Conservation (phyloP, 2,888 invertebrate species). For the Hypselothyrea guttata region DNA sequence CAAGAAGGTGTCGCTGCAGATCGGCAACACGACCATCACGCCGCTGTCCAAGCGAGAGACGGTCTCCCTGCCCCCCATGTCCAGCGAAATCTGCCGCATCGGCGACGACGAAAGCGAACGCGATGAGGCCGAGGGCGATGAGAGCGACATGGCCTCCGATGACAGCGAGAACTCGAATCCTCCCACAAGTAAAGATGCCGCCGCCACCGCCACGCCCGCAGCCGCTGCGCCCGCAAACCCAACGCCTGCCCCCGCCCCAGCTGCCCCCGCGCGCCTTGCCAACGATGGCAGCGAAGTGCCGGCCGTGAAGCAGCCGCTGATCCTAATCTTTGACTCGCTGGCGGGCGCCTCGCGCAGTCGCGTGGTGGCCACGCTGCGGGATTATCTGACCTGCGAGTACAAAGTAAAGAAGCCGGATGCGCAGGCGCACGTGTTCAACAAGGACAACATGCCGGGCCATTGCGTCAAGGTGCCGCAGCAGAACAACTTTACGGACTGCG, state of each 20-base stretch:
- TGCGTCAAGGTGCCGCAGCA: slow-evolving; percentile 98
- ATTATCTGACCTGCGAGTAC: slow-evolving; percentile 94
- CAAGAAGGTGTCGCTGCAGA: slow-evolving; percentile 85
- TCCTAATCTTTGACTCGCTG: slow-evolving; percentile 97
- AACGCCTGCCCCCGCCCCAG: slow-evolving; percentile 3
- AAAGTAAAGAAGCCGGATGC: slow-evolving; percentile 86
- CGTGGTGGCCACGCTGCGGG: slow-evolving; percentile 94
- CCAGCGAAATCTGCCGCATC: slow-evolving; percentile 83
- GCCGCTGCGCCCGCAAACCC: slow-evolving; percentile 17
- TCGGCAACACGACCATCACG: slow-evolving; percentile 87
- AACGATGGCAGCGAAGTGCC: slow-evolving; percentile 52
- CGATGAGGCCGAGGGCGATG: slow-evolving; percentile 91
- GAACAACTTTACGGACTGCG: slow-evolving; percentile 98
- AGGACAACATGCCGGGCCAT: slow-evolving; percentile 92
- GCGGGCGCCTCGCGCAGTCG: slow-evolving; percentile 90
- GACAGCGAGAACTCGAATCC: slow-evolving; percentile 78
- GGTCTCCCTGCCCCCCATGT: slow-evolving; percentile 81
- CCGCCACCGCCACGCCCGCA: slow-evolving; percentile 8
- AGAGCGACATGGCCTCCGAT: slow-evolving; percentile 86
- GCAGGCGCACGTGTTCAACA: slow-evolving; percentile 85
- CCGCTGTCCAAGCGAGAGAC: slow-evolving; percentile 83
- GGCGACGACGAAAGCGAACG: slow-evolving; percentile 89
- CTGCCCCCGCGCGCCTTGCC: slow-evolving; percentile 28
- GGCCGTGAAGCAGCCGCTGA: slow-evolving; percentile 86
- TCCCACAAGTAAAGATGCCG: slow-evolving; percentile 45